phyloP scores from a whole-genome alignment of 2,113 vertebrate genomes.

The Pelodiscus sinensis region DNA sequence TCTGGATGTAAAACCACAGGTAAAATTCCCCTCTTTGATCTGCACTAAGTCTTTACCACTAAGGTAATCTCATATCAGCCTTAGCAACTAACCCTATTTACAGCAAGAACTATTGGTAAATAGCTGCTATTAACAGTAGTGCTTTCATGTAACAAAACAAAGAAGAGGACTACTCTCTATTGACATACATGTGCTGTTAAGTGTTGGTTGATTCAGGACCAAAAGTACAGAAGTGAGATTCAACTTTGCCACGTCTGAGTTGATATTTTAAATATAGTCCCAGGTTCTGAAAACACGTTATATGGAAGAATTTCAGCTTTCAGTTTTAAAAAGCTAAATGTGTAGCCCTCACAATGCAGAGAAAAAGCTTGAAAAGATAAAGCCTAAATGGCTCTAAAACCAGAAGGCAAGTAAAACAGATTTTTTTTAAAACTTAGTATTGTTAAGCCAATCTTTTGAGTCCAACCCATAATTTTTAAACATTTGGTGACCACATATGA shows the following conservation, averaged over 20 bases:
- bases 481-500: neutral
- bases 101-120: fast-evolving
- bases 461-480: neutral
- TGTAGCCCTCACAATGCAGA: neutral
- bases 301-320: neutral
- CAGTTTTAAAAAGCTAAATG: neutral
- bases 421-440: neutral
- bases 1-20: neutral
- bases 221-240: neutral
- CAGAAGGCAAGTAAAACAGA: neutral
- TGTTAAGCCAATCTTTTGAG: neutral
- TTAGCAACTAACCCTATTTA: neutral
- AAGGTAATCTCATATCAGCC: neutral
- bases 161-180: neutral
- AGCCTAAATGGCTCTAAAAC: neutral
- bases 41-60: neutral
- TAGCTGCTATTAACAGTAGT: neutral
- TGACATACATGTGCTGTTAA: neutral
- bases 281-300: neutral
- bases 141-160: constrained; percentile 10
- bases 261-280: neutral
- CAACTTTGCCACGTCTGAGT: neutral
- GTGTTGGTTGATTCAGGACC: neutral
- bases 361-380: neutral
- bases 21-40: neutral